These are phyloP conservation scores for Myiothlypis coronata DNA, from an alignment of 2,797 vertebrate species.

Conservation along the genomic window DNA sequence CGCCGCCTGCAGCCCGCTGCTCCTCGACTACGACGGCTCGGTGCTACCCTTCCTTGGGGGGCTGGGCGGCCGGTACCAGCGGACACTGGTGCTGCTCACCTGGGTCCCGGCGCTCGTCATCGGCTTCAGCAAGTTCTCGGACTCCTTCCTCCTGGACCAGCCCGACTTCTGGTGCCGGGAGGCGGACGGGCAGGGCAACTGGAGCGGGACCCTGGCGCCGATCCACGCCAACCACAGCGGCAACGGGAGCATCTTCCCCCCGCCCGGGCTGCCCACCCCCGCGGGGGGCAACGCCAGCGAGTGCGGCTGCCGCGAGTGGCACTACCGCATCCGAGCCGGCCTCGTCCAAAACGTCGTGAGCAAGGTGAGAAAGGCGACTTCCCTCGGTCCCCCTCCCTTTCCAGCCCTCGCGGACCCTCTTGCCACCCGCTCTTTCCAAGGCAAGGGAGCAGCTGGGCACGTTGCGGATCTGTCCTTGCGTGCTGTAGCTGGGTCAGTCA, in stretches of 20 bases:
- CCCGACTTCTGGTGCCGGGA: constrained; percentile 84
- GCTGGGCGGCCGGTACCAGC: constrained; percentile 87
- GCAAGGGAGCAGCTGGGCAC: not conserved
- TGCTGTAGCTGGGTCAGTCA: no score
- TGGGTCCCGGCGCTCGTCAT: constrained; percentile 93
- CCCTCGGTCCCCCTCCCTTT: fast-evolving
- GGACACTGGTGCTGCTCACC: constrained; percentile 89
- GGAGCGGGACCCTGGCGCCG: constrained; percentile 55
- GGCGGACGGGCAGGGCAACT: constrained; percentile 64
- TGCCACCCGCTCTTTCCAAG: not conserved
- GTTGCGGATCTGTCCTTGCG: not conserved
- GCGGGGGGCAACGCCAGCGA: constrained; percentile 59
- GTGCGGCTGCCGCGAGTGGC: constrained; percentile 82
- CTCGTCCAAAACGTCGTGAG: constrained; percentile 91
- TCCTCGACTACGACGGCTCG: constrained; percentile 85
- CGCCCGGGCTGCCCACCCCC: constrained; percentile 55
- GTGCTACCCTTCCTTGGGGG: constrained; percentile 86
- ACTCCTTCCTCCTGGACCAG: constrained; percentile 85
- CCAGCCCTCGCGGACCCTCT: not conserved
- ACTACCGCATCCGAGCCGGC: constrained; percentile 84
- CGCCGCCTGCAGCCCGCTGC: constrained; percentile 68
- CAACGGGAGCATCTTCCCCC: constrained; percentile 52
- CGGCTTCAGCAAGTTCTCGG: constrained; percentile 93
- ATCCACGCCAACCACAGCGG: constrained; percentile 27
- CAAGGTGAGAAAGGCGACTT: constrained; percentile 79